phyloP scores from a whole-genome alignment of 1,140 invertebrate species.

The Drosophila sulfurigaster region DNA sequence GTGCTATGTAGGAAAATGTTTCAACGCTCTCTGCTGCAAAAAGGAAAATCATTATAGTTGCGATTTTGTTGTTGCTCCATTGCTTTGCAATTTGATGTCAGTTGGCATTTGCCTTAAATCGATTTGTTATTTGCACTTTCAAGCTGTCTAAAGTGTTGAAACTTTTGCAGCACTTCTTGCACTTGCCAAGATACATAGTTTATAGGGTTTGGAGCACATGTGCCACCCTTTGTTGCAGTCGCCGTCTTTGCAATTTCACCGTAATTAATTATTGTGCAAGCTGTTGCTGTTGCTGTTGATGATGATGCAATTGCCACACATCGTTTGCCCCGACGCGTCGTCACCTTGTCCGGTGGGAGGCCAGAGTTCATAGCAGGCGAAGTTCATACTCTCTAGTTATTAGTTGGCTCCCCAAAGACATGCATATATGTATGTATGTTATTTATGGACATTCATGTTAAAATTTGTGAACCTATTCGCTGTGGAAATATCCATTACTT shows the following conservation, averaged over 20 bases:
- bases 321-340: slow-evolving; percentile 17
- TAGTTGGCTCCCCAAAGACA: slow-evolving; percentile 12
- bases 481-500: slow-evolving; percentile 55
- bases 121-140: slow-evolving; percentile 30
- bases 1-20: not conserved
- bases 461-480: not conserved
- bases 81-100: slow-evolving; percentile 8
- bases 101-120: slow-evolving; percentile 47
- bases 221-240: slow-evolving; percentile 1
- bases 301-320: slow-evolving; percentile 66
- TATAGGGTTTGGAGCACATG: not conserved
- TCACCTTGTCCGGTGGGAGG: slow-evolving; percentile 2
- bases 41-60: not conserved
- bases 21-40: not conserved
- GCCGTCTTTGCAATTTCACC: slow-evolving; percentile 36
- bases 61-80: not conserved
- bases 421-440: not conserved
- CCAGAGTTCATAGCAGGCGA: slow-evolving; percentile 45
- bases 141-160: slow-evolving; percentile 5
- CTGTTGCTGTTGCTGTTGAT: slow-evolving; percentile 35
- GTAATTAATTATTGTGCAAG: slow-evolving; percentile 45
- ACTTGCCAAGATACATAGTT: not conserved
- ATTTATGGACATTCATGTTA: no score
- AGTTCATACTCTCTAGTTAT: slow-evolving; percentile 49
- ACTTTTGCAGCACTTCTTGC: not conserved